Conservation (phyloP, 2,113 vertebrate genomes). For the Myanophis thanlyinensis region DNA sequence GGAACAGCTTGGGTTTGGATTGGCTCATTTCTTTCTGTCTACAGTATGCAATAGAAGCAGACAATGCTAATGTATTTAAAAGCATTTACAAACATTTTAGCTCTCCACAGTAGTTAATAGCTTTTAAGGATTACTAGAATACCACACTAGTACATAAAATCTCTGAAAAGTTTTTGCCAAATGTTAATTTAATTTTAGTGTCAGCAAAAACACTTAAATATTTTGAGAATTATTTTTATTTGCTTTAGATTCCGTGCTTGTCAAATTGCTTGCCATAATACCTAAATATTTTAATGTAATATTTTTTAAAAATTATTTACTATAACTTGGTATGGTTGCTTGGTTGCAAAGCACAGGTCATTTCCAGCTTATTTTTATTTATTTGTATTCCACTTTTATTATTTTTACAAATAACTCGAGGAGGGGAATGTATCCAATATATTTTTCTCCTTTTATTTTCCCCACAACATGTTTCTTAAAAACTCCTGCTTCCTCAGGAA, state of each 20-base stretch:
- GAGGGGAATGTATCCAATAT: too few relatives aligned
- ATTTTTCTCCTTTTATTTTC: too few relatives aligned
- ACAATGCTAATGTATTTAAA: conserved; percentile 21
- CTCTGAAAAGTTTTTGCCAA: neutral
- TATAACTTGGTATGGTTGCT: neutral
- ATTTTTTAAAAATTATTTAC: neutral
- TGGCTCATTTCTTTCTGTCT: conserved; percentile 59
- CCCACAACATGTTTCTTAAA: too few relatives aligned
- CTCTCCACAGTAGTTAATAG: neutral
- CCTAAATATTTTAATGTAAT: neutral
- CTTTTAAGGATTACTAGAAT: neutral
- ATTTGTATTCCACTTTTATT: too few relatives aligned
- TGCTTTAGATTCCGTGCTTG: neutral
- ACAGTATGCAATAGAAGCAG: conserved; percentile 21
- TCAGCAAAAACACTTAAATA: neutral
- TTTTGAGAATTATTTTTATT: neutral
- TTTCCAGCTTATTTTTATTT: neutral
- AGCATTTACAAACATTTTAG: neutral
- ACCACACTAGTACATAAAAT: neutral
- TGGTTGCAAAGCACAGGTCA: neutral
- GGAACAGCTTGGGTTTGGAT: conserved; percentile 21
- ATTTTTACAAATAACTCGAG: too few relatives aligned
- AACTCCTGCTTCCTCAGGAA: too few relatives aligned
- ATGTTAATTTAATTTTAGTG: neutral
- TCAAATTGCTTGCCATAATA: neutral